These are phyloP conservation scores for Ptiloglossa arizonensis DNA, from an alignment of 1,140 invertebrate genomes.

Conservation along the genomic window DNA sequence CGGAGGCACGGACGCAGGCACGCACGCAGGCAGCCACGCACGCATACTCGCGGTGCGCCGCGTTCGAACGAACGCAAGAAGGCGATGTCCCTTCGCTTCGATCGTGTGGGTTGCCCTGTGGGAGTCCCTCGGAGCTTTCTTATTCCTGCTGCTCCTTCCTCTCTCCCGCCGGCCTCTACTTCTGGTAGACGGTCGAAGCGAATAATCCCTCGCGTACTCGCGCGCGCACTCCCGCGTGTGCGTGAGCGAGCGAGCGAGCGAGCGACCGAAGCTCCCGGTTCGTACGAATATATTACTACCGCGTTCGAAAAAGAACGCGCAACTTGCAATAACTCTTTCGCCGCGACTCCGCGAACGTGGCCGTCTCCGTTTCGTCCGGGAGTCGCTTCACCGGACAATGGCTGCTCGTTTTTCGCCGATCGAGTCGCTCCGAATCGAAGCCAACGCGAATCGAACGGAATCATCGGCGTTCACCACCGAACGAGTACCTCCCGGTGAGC, in stretches of 20 bases:
- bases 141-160: constrained; percentile 46
- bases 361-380: neutral
- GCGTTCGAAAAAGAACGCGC: constrained; percentile 46
- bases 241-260: constrained; percentile 5
- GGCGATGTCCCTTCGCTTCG: constrained; percentile 50
- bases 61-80: constrained; percentile 48
- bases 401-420: constrained; percentile 3
- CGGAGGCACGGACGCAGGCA: no score
- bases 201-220: neutral
- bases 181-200: neutral
- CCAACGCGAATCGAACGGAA: neutral
- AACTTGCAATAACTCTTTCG: constrained; percentile 44
- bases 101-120: constrained; percentile 63
- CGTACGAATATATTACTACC: constrained; percentile 52
- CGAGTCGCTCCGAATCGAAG: neutral
- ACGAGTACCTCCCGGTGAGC: neutral
- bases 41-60: constrained; percentile 3
- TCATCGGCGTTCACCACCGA: neutral
- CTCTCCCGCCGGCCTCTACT: neutral
- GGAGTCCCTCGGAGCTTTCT: constrained; percentile 62
- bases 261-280: constrained; percentile 16
- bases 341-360: neutral
- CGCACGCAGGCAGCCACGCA: no score
- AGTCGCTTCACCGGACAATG: constrained; percentile 3
- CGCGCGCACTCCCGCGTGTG: neutral